Evolutionary conservation across 2,888 invertebrate genomes (phyloP).

Genomic region (Tortricodes alternella): DNA sequence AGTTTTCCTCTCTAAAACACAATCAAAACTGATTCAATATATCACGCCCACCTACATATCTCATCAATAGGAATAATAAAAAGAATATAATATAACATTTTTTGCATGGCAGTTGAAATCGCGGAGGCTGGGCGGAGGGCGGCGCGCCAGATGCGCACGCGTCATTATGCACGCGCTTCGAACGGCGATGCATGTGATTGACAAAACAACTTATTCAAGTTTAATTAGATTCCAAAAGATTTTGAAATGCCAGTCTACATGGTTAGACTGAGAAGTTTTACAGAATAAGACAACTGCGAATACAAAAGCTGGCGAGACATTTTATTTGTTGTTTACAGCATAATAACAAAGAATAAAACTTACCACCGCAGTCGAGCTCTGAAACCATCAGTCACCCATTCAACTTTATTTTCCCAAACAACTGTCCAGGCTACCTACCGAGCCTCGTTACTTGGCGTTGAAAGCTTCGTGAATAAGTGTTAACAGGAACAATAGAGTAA

Average conservation of each 20-base stretch:
- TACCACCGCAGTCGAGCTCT: background rate
- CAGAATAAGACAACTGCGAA: no score
- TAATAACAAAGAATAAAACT: background rate
- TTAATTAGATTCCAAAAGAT: background rate
- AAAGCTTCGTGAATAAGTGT: slow-evolving; percentile 33
- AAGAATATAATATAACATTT: slow-evolving; percentile 48
- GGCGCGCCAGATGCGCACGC: slow-evolving; percentile 67
- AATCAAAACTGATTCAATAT: background rate
- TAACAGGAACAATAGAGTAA: slow-evolving; percentile 40
- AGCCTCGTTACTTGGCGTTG: slow-evolving; percentile 13
- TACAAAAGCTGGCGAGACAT: background rate
- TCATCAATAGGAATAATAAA: slow-evolving; percentile 12
- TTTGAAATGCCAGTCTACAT: no score
- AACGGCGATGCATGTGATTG: slow-evolving; percentile 29
- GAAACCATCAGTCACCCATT: slow-evolving; percentile 20
- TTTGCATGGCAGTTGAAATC: slow-evolving; percentile 49
- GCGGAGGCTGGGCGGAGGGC: slow-evolving; percentile 66
- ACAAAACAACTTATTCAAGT: slow-evolving; percentile 5
- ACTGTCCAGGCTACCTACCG: background rate
- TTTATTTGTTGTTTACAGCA: no score
- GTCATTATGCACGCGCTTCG: slow-evolving; percentile 39
- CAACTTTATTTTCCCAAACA: slow-evolving; percentile 19
- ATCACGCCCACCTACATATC: slow-evolving; percentile 13
- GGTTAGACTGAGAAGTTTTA: no score
- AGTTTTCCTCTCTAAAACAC: background rate